Percentiles rank a stretch among this genome's conserved stretches.
Conservation (phyloP, 2,113 vertebrate genomes). For the Colinus virginianus region DNA sequence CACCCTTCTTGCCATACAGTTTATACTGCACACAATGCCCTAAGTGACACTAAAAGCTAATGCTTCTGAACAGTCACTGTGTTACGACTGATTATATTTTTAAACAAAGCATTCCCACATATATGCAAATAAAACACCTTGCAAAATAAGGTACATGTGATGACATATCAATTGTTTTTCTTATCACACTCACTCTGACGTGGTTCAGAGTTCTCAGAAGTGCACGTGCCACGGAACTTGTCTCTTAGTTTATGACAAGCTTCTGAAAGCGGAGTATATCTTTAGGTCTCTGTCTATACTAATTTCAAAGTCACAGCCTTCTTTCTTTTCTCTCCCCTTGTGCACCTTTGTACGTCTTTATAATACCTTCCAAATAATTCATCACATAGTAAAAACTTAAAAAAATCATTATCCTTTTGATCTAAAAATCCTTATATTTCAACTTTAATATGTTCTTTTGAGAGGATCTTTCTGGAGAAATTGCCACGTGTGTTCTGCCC, state of each 20-base stretch:
- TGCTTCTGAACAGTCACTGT: not conserved
- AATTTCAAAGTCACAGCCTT: slow-evolving; percentile 77
- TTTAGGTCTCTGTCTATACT: slow-evolving; percentile 27
- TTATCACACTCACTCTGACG: not conserved
- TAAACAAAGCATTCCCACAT: not conserved
- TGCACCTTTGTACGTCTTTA: slow-evolving; percentile 78
- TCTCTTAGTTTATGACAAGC: not conserved
- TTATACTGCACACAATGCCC: not conserved
- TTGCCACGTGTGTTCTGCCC: slow-evolving; percentile 75
- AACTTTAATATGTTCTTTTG: slow-evolving; percentile 85
- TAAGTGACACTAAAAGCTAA: not conserved
- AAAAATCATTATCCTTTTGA: slow-evolving; percentile 85
- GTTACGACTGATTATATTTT: not conserved
- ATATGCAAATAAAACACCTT: not conserved
- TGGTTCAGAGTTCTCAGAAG: not conserved
- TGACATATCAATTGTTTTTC: not conserved
- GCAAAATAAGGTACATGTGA: not conserved
- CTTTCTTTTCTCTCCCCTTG: slow-evolving; percentile 65
- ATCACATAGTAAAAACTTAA: slow-evolving; percentile 82
- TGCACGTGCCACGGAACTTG: not conserved
- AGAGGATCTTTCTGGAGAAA: slow-evolving; percentile 77
- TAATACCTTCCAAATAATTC: slow-evolving; percentile 84
- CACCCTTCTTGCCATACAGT: not conserved
- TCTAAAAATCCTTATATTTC: slow-evolving; percentile 86
- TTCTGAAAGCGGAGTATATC: not conserved